Percentiles rank a stretch among this genome's conserved stretches.
These are phyloP conservation scores for Alligator sinensis DNA, from an alignment of 2,113 vertebrate genomes.

Conservation along the genomic window DNA sequence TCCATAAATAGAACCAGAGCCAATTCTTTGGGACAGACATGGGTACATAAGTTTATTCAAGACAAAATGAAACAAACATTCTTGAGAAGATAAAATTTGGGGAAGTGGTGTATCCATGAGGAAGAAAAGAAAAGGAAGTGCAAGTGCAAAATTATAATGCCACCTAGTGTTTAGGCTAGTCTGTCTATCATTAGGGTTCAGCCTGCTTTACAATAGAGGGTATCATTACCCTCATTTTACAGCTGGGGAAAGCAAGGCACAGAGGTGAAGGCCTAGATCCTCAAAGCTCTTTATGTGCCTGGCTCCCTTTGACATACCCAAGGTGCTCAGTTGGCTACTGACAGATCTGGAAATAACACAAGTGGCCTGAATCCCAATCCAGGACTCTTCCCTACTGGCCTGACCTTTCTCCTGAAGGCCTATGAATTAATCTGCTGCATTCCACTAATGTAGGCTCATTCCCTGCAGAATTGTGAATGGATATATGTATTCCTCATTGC, in stretches of 20 bases:
- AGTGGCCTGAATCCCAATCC: background rate
- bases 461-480: background rate
- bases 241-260: background rate
- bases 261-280: background rate
- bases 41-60: background rate
- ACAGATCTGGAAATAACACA: background rate
- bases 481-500: constrained; percentile 40
- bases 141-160: background rate
- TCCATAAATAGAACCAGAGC: background rate
- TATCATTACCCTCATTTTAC: background rate
- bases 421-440: too few relatives aligned
- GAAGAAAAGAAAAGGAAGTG: background rate
- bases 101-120: background rate
- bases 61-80: background rate
- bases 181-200: background rate
- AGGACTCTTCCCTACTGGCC: background rate
- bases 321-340: background rate
- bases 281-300: background rate
- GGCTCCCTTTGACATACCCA: background rate
- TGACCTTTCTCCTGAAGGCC: background rate
- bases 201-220: background rate
- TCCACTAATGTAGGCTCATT: background rate
- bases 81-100: background rate
- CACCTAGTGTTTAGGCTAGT: background rate
- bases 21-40: background rate